Percentiles rank a stretch among this genome's conserved stretches.
phyloP scores from a whole-genome alignment of 2,113 vertebrate species.

The Mirounga angustirostris region DNA sequence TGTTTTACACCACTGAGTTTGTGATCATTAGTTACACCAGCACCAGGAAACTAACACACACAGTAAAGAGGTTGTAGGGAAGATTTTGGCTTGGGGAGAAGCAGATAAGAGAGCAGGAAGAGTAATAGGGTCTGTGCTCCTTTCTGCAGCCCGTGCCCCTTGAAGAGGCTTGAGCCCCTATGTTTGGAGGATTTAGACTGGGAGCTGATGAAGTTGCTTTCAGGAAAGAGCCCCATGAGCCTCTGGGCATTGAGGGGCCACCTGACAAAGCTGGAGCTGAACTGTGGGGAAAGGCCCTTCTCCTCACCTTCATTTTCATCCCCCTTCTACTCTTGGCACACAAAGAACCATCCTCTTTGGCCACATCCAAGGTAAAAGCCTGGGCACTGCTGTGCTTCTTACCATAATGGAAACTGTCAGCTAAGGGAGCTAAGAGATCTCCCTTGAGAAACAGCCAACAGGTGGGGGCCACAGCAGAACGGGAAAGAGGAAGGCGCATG shows the following conservation, averaged over 20 bases:
- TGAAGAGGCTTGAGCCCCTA: not conserved
- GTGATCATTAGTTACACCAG: not conserved
- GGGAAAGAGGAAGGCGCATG: no score
- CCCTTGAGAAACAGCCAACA: not conserved
- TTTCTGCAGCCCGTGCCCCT: not conserved
- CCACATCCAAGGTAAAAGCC: not conserved
- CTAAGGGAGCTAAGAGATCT: not conserved
- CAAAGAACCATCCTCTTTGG: not conserved
- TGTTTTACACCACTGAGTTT: not conserved
- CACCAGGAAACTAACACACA: not conserved
- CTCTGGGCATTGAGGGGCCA: not conserved
- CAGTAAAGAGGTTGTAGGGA: rapidly evolving
- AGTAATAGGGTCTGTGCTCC: not conserved
- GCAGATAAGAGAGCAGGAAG: not conserved
- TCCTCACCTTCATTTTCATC: no score
- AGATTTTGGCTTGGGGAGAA: not conserved
- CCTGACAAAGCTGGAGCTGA: not conserved
- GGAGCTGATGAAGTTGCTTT: not conserved
- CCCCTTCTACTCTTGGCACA: not conserved
- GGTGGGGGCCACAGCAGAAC: not conserved
- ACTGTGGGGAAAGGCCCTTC: not conserved
- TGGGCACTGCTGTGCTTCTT: not conserved
- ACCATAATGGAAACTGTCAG: not conserved
- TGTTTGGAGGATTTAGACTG: not conserved
- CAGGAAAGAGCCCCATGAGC: not conserved